A percentile compares a stretch with the other conserved stretches of the same genome.
Conservation (phyloP, 2,113 vertebrate species). For the Chinchilla lanigera region DNA sequence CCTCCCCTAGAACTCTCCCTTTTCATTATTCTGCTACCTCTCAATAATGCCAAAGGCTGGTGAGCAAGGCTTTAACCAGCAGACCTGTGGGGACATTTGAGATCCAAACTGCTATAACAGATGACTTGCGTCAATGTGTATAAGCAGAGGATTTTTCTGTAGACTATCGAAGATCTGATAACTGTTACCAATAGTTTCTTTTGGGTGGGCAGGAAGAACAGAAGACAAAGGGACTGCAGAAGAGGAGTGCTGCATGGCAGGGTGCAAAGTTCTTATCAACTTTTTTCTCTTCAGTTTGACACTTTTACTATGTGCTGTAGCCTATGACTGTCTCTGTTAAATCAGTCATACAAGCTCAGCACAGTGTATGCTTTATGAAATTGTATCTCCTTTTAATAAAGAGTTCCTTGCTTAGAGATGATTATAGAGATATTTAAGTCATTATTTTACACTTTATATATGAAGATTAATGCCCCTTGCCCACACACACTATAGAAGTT, state of each 20-base stretch:
- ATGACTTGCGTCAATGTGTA: background rate
- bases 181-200: background rate
- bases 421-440: background rate
- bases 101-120: background rate
- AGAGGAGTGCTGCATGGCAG: no score
- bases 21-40: background rate
- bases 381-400: slow-evolving; percentile 14
- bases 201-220: background rate
- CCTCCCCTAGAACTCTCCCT: background rate
- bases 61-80: background rate
- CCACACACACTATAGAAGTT: background rate
- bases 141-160: background rate
- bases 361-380: background rate
- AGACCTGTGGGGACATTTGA: background rate
- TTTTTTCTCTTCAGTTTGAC: background rate
- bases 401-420: background rate
- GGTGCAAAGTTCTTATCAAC: background rate
- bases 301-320: background rate
- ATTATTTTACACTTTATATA: background rate
- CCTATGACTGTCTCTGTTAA: background rate
- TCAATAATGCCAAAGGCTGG: no score
- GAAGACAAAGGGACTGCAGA: background rate
- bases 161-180: background rate
- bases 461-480: background rate
- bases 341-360: background rate